phyloP scores from a whole-genome alignment of 2,113 vertebrate genomes.

The Podarcis muralis region DNA sequence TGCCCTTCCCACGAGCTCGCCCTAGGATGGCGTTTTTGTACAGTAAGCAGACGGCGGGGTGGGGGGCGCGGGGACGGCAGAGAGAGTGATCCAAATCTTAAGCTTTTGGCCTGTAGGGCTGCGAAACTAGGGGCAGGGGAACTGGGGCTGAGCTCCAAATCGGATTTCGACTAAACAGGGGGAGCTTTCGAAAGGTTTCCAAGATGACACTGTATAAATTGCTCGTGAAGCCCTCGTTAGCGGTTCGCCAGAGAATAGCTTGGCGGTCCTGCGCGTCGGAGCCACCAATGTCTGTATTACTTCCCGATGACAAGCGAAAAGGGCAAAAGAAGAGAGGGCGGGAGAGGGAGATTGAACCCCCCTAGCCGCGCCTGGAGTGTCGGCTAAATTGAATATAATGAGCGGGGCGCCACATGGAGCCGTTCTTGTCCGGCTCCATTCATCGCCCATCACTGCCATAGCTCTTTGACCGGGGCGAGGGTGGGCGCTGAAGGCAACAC shows the following conservation, averaged over 20 bases:
- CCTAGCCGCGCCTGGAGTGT: slow-evolving; percentile 78
- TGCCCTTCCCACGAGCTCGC: slow-evolving; percentile 65
- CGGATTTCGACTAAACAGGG: slow-evolving; percentile 92
- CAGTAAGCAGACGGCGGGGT: slow-evolving; percentile 18
- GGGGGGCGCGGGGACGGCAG: too few species aligned
- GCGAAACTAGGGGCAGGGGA: slow-evolving; percentile 58
- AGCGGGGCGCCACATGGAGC: slow-evolving; percentile 91
- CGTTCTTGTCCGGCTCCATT: slow-evolving; percentile 76
- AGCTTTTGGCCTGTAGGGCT: slow-evolving; percentile 79
- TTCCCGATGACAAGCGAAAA: slow-evolving; percentile 84
- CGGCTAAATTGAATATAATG: slow-evolving; percentile 93
- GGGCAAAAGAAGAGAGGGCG: neutral
- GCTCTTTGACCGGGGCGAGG: slow-evolving; percentile 86
- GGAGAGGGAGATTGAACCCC: slow-evolving; percentile 84
- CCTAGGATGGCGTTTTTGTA: slow-evolving; percentile 76
- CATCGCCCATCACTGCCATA: slow-evolving; percentile 82
- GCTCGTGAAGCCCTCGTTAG: slow-evolving; percentile 96
- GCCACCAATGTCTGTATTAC: slow-evolving; percentile 86
- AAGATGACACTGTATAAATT: slow-evolving; percentile 96
- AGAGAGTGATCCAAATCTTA: slow-evolving; percentile 60
- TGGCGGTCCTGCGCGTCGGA: slow-evolving; percentile 85
- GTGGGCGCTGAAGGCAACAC: slow-evolving; percentile 89
- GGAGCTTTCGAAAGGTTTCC: slow-evolving; percentile 93
- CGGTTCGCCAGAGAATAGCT: slow-evolving; percentile 85
- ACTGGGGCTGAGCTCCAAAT: slow-evolving; percentile 83